phyloP scores from a whole-genome alignment of 1,140 invertebrate genomes.

The Trichonephila clavipes region DNA sequence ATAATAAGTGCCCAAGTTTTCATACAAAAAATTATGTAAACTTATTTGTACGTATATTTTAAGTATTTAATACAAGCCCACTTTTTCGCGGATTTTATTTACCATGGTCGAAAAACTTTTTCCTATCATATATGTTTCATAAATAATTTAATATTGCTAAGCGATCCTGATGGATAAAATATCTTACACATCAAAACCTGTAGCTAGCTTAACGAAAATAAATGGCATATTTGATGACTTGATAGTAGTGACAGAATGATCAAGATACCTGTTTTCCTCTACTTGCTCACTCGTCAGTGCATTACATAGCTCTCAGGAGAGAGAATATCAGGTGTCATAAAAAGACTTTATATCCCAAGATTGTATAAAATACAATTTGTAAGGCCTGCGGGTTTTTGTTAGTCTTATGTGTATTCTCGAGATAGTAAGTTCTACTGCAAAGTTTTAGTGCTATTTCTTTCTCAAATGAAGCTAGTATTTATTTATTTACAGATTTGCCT shows the following conservation, averaged over 20 bases:
- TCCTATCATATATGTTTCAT: not conserved
- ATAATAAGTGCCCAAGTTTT: too few relatives aligned
- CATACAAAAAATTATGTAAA: too few relatives aligned
- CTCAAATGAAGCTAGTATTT: not conserved
- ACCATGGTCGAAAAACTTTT: not conserved
- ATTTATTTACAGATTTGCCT: too few relatives aligned
- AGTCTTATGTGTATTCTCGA: not conserved
- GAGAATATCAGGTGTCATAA: not conserved
- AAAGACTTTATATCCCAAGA: not conserved
- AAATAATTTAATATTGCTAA: not conserved
- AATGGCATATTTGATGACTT: slow-evolving; percentile 49
- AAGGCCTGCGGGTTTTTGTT: not conserved
- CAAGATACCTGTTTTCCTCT: not conserved
- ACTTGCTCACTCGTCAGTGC: not conserved
- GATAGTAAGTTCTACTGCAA: too few relatives aligned
- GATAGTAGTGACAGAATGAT: slow-evolving; percentile 7
- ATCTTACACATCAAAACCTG: not conserved
- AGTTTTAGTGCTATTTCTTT: not conserved
- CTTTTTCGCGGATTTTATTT: too few relatives aligned
- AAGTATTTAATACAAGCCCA: too few relatives aligned
- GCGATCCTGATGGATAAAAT: not conserved
- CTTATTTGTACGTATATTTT: too few relatives aligned
- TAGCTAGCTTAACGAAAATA: slow-evolving; percentile 5
- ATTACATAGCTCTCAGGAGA: slow-evolving; percentile 6
- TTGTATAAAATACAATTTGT: not conserved